These are phyloP conservation scores for Hypotaenidia philippensis DNA, from an alignment of 2,797 vertebrate species.

Conservation along the genomic window DNA sequence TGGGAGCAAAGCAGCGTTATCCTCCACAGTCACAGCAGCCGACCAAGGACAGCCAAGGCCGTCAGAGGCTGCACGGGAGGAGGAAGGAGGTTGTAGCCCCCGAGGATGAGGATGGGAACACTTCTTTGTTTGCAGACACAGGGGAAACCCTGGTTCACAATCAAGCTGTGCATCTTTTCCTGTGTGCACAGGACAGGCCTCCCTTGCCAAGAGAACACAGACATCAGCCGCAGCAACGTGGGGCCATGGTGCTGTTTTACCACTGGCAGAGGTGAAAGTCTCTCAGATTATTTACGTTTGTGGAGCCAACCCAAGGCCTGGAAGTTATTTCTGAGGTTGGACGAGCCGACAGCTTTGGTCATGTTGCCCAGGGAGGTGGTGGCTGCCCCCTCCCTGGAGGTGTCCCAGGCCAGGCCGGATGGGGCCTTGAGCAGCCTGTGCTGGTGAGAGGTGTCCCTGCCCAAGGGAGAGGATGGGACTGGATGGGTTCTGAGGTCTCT, in stretches of 20 bases:
- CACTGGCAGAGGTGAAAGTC: background rate
- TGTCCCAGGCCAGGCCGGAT: no score
- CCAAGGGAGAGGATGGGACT: no score
- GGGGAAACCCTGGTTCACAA: rapidly evolving
- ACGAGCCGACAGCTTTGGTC: background rate
- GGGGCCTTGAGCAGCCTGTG: no score
- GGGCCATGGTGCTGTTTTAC: background rate
- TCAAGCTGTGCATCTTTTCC: background rate
- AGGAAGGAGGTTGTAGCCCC: background rate
- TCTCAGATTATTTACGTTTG: background rate
- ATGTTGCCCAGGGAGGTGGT: no score
- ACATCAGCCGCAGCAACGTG: background rate
- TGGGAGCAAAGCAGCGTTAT: background rate
- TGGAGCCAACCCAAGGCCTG: background rate
- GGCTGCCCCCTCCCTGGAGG: no score
- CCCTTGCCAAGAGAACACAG: background rate
- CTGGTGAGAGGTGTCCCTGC: no score
- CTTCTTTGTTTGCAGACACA: background rate
- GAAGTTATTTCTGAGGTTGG: conserved; percentile 17
- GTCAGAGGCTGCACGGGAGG: background rate
- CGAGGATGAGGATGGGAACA: background rate
- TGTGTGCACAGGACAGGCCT: background rate
- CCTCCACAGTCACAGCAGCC: background rate
- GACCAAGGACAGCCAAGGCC: background rate
- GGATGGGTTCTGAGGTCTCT: no score